Base-by-base conservation (phyloP, 1,140 invertebrate species). In the Camponotus pennsylvanicus region DNA sequence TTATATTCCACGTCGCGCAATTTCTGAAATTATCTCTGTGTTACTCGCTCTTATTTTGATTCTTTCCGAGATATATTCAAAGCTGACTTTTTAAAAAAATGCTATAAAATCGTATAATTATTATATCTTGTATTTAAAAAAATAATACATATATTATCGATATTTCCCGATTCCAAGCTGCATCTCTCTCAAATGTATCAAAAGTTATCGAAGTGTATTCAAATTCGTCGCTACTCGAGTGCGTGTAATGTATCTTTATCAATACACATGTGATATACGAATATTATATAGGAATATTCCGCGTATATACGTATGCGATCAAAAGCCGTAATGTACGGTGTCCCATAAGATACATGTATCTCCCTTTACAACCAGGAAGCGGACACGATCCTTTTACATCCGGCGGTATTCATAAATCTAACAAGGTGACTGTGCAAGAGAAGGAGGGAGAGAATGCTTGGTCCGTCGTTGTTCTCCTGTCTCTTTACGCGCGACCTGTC, bases 311-410 rank as follows among this genome's bases (percentile, higher is more conserved):
- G 21, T 49, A 63, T 40, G 67, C 18, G 59, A 49, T 45, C 75
- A 77, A 34, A 66, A 40, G 34, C 15, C 64, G 75, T 87, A 86
- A 91, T 90, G 88, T 87, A 86, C 89, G 88, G 34, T 90, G 63
- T 90, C 89, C 86, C 88, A 89, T 91, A 87, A 90, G 89, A 76
- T 91, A 85, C 89, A 91, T 91, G 88, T 90, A 90, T 91, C 90
- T 91, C 88, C 87, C 80, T 88, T 90, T 91, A 90, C 83, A 91
- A 89, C 88, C 91, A 87, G 84, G 85, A 87, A 89, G 79, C 80
- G 82, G 27, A 55, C 67, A 90, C 61, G 61, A 85, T 85, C 80
- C 66, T 73, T 91, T 88, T 85, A 88, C 89, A 88, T 55, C 84
- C 75, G 15, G 61, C 85, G 85, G 75, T 89, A 86, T 88, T 90